A percentile compares a stretch with the other conserved stretches of the same genome.
Conservation (phyloP, 2,797 vertebrate genomes). For the Melanotaenia maccullochi region DNA sequence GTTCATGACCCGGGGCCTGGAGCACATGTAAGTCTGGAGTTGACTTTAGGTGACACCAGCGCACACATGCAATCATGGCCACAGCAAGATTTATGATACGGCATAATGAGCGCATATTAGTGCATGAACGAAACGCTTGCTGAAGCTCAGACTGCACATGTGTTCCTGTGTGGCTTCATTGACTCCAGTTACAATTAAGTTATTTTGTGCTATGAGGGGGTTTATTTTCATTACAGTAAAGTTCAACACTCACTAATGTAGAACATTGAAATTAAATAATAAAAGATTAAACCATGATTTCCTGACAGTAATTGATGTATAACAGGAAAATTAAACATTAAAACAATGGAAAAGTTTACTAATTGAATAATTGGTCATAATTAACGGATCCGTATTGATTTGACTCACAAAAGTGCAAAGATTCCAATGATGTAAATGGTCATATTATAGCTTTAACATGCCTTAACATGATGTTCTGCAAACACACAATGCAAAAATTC, state of each 20-base stretch:
- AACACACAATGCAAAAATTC: neutral
- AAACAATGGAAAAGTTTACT: neutral
- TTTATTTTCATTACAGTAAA: constrained; percentile 61
- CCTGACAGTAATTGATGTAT: constrained; percentile 21
- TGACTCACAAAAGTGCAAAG: neutral
- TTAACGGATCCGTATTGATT: neutral
- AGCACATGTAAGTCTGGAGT: constrained; percentile 57
- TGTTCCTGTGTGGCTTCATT: constrained; percentile 50
- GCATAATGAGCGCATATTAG: constrained; percentile 66
- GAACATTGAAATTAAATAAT: constrained; percentile 10
- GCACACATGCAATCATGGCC: constrained; percentile 64
- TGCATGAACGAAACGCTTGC: constrained; percentile 51
- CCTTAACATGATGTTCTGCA: neutral
- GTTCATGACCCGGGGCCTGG: constrained; percentile 48
- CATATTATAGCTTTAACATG: neutral
- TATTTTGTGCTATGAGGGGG: constrained; percentile 33
- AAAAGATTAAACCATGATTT: constrained; percentile 13
- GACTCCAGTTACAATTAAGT: constrained; percentile 46
- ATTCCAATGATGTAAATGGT: constrained; percentile 6
- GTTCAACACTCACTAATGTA: constrained; percentile 42
- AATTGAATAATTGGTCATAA: constrained; percentile 15
- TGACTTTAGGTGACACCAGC: constrained; percentile 60
- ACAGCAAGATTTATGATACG: constrained; percentile 69
- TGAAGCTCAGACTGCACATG: constrained; percentile 68
- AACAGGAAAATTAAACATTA: constrained; percentile 2